Base-by-base conservation (phyloP, 2,797 vertebrate species). In the Morelia viridis region DNA sequence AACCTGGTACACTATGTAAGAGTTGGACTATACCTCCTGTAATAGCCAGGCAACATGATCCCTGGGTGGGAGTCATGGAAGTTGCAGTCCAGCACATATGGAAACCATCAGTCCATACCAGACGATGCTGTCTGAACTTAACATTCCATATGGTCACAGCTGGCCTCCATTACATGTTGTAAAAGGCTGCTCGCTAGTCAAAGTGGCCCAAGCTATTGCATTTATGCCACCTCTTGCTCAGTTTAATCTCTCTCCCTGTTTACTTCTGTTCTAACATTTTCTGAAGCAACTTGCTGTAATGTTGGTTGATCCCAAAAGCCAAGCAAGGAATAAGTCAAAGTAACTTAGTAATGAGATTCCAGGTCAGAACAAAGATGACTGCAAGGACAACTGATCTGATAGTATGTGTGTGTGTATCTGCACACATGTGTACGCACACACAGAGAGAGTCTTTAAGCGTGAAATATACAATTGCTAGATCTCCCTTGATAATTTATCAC, bases 401-500 rank as follows among this genome's bases (percentile, higher is more conserved):
- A 89, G 26, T 86, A 93, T 93, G 93, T 93, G 2, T 93, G 2
- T 92, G 92, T 92, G 60, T 53, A 28, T 11, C 26, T 11, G 8
- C n/a, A 64, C 4, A 50, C 11, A 53, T 53, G 4, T 50, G 50
- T 7, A 50, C 50, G 1, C 50, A 50, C 50, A 68, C 3, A 85
- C 87, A 28, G 46, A 10, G 15, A n/a, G 10, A 83, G 65, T 93
- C 86, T 94, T 96, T 95, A 93, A 92, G 88, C 95, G 92, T 96
- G 95, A 96, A 95, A 91, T 91, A 90, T 13, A 93, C 93, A 94
- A 97, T 96, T 95, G 76, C 92, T 91, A 35, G 76, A 88, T 61
- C 94, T 95, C 96, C 95, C 96, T 96, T 95, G 90, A 93, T 93
- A 94, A 95, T 94, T 95, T 96, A 96, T 60, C 91, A 87, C 93